A percentile compares a stretch with the other conserved stretches of the same genome.
Evolutionary conservation across 2,113 vertebrate species (phyloP).

Genomic region (Dolichallabes microphthalmus): DNA sequence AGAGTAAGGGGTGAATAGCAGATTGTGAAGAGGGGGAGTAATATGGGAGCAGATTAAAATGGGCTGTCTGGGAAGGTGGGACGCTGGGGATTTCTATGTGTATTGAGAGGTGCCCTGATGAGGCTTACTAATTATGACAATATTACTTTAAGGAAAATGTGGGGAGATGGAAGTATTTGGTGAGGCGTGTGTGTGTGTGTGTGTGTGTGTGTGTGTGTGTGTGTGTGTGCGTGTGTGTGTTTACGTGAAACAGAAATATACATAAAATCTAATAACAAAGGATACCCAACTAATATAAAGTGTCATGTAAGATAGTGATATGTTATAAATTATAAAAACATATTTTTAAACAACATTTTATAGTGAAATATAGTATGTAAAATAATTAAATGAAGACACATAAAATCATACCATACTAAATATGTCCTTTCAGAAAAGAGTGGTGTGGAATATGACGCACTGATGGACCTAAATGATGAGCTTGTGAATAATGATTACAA

Average conservation of each 20-base stretch:
- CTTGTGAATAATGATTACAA: neutral
- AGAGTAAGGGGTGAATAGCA: conserved; percentile 52
- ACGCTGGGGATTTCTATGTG: conserved; percentile 75
- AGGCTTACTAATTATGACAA: conserved; percentile 79
- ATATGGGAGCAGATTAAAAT: conserved; percentile 80
- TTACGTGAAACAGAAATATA: neutral
- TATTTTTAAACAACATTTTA: too few species aligned
- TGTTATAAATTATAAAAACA: neutral
- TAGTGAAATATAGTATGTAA: neutral
- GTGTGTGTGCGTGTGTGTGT: neutral
- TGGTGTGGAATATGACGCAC: neutral
- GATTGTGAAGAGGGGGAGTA: conserved; percentile 56
- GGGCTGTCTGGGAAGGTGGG: conserved; percentile 4
- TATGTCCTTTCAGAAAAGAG: neutral
- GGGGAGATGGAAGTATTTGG: conserved; percentile 21
- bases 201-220: neutral
- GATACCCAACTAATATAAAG: neutral
- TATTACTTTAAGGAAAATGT: conserved; percentile 71
- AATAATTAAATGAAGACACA: neutral
- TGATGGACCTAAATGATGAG: neutral
- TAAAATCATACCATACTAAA: neutral
- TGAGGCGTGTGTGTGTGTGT: conserved; percentile 11
- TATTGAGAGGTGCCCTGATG: conserved; percentile 76
- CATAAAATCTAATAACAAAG: neutral
- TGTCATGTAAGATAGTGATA: neutral